Base-by-base conservation (phyloP, 1,140 invertebrate genomes). In the Aphelinus atriplicis region DNA sequence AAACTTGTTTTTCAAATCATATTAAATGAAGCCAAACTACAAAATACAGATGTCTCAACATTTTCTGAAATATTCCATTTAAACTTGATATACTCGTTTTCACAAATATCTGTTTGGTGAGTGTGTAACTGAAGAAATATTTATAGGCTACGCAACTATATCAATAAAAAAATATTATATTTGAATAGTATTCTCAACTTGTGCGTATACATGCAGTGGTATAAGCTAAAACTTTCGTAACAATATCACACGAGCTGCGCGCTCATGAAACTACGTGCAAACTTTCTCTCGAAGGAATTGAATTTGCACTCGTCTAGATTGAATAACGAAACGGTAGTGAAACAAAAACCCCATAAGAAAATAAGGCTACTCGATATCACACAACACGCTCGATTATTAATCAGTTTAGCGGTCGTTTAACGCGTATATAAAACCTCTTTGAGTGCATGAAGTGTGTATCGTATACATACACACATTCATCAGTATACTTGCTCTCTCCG, bases 331-430 rank as follows among this genome's bases (percentile, higher is more conserved):
- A 48, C 47, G 9, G 4, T 3, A 53, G 5, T 66, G 42, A 66
- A 64, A 50, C 26, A 60, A 66, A 65, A 57, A 43, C 0, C 26
- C 26, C 26, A 26, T 26, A 26, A 26, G 26, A 26, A 26, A 26
- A 26, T 26, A 26, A 26, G 26, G 26, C 26, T 26, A 26, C 26
- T 26, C 26, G 26, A 26, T 55, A 63, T 26, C 50, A 48, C 43
- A 7, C 62, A 71, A 61, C 68, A 60, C 42, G 61, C 69, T 50
- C 63, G 46, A 67, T 67, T 51, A 73, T 66, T 73, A 73, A 66
- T 73, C 70, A 72, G 53, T 56, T 60, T 66, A 66, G 51, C 64
- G 26, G 42, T 67, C 71, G 64, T 73, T 73, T 51, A 73, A 73
- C 63, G 62, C 3, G 6, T 46, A 50, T 63, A 63, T 71, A 57